phyloP scores from a whole-genome alignment of 35 echinoderm and acorn worm genomes.

The Hemicentrotus pulcherrimus region DNA sequence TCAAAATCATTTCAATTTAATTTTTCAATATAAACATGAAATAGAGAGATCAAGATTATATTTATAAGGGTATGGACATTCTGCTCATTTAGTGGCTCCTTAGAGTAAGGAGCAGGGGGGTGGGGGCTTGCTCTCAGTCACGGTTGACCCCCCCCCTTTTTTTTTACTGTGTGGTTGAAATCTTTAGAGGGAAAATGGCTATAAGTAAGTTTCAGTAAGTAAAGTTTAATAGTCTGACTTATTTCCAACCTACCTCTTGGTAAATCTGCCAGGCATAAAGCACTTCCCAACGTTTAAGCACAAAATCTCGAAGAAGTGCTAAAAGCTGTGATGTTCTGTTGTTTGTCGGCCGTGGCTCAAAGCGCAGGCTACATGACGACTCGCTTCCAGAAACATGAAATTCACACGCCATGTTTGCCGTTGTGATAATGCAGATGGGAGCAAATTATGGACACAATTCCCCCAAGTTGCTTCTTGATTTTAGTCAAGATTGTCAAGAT shows the following conservation, averaged over 20 bases:
- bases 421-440: not conserved
- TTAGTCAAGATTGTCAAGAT: not conserved
- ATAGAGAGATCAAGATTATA: no score
- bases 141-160: no score
- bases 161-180: not conserved
- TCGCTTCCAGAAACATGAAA: conserved; percentile 31
- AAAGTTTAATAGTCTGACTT: not conserved
- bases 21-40: no score
- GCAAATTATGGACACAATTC: not conserved
- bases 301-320: not conserved
- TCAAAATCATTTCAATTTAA: no score
- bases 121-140: not conserved
- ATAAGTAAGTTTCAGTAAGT: not conserved
- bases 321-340: not conserved
- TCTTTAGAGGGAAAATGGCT: not conserved
- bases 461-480: not conserved
- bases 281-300: conserved; percentile 41
- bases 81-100: not conserved
- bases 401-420: conserved; percentile 20
- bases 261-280: conserved; percentile 42
- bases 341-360: not conserved
- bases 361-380: conserved; percentile 23
- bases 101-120: not conserved
- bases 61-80: no score
- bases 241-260: not conserved